Evolutionary conservation across 1,140 invertebrate species (phyloP), one percentile per base, ranked within the genome.

Genomic region (Pinna nobilis): DNA sequence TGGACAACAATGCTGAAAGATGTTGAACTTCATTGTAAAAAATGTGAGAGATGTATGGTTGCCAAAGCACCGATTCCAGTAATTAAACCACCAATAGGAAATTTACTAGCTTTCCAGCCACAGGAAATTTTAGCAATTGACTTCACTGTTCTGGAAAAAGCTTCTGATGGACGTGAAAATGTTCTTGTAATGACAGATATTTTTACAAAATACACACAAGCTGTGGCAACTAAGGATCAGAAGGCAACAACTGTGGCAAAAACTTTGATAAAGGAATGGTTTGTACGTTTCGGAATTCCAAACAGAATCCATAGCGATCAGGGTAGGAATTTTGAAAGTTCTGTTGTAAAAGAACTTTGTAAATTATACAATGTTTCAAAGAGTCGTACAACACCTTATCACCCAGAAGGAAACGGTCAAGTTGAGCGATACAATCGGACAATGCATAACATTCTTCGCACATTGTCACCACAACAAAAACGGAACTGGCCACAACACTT

Each of bases 111-210:
- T 13, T 59, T 18, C 50, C 47, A 65, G 6, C 77, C 73, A 11
- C 41, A 68, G 13, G 69, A 76, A 41, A 68, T 72, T 49, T 32
- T 76, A 59, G 73, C 77, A 13, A 70, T 72, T 6, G 69, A 79
- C 50, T 72, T 57, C 35, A 70, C 68, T 18, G 6, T 67, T 11
- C 25, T 78, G 15, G 73, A 78, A 47, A 50, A 44, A 55, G 39
- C 64, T 3, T 65, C 63, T 9, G 59, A 69, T 37, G 69, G 69
- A 5, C 35, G 44, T n/a, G 73, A 82, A 63, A 77, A 82, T 60
- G 71, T 79, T 3, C 60, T 81, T 13, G 74, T 72, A 3, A 55
- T 72, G 47, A 37, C 68, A 23, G 74, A 69, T 47, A 55, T 50
- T 28, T 60, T 71, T 33, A 66, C 33, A 25, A 59, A 65, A 33